These are phyloP conservation scores for Diaphora mendica DNA, from an alignment of 2,888 invertebrate genomes.

Conservation along the genomic window DNA sequence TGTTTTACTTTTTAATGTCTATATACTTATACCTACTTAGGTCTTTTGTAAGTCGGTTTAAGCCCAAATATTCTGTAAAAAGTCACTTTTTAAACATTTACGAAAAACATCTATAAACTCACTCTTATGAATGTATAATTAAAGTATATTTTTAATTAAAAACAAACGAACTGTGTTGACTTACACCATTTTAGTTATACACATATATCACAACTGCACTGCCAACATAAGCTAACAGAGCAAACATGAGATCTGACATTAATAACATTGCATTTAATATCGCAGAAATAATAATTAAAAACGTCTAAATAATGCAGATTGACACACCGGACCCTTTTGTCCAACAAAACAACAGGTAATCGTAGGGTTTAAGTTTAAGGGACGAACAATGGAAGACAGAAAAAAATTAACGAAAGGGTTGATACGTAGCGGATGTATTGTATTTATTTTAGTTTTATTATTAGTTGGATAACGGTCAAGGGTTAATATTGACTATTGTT, in stretches of 20 bases:
- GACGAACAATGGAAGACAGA: slow-evolving; percentile 72
- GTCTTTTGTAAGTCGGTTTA: neutral
- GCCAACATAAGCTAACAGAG: neutral
- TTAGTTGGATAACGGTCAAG: slow-evolving; percentile 68
- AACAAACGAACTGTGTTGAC: neutral
- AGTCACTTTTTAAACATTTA: neutral
- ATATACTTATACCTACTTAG: too few species aligned
- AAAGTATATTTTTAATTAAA: neutral
- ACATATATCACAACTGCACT: neutral
- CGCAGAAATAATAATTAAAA: slow-evolving; percentile 68
- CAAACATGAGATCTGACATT: slow-evolving; percentile 23
- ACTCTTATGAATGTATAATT: neutral
- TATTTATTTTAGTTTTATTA: slow-evolving; percentile 58
- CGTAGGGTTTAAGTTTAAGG: slow-evolving; percentile 75
- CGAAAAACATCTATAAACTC: neutral
- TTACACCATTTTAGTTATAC: neutral
- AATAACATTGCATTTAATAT: slow-evolving; percentile 42
- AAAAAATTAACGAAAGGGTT: slow-evolving; percentile 68
- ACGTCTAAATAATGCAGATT: slow-evolving; percentile 64
- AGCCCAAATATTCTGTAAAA: neutral
- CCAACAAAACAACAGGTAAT: slow-evolving; percentile 78
- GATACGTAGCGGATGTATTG: slow-evolving; percentile 67
- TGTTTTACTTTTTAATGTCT: too few species aligned
- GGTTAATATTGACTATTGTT: slow-evolving; percentile 2
- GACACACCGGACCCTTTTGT: slow-evolving; percentile 73